Evolutionary conservation across 2,888 invertebrate genomes (phyloP), one percentile per base, ranked within the genome.

Genomic region (Hirtodrosophila histrioides): DNA sequence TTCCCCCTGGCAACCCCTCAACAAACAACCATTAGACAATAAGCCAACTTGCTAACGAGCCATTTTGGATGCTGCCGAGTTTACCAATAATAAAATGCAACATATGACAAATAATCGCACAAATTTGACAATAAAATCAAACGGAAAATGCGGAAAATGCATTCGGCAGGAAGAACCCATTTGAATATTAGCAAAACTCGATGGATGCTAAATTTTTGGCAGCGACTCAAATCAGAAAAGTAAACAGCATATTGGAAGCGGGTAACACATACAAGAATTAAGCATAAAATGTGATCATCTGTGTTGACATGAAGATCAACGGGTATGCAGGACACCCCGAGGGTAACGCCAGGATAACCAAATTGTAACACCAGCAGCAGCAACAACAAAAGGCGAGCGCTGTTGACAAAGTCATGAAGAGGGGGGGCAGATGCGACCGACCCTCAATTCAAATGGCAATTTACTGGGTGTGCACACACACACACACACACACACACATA

Each of bases 301-400:
- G 91, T 91, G 91, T 91, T 91, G 91, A 91, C 91, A 91, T 78
- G 89, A 86, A 89, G 91, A 91, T 91, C 91, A 91, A 86, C 86
- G 76, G 56, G 51, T 10, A 24, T 29, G 31, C 49, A 55, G 40
- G 40, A 66, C 73, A 65, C 67, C 78, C 75, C 81, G 41, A 49
- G 66, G 75, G 81, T 55, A 62, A 60, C 11, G 44, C 36, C 36
- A 36, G 69, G 46, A 68, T 60, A 78, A 82, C 86, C 81, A 85
- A 87, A 85, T 78, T 85, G 88, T 87, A 85, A 76, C 86, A 87
- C 85, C 86, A 78, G 75, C 58, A 64, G 36, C 53, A 57, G 11
- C 46, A 43, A 35, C 60, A 69, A 61, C 73, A 64, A 64, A 48
- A 51, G 62, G 53, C 68, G 57, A 10, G 46, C 68, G 68, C 57